Percentiles rank a stretch among this genome's conserved stretches.
Conservation (phyloP, 2,797 vertebrate genomes). For the Eleutherodactylus coqui region DNA sequence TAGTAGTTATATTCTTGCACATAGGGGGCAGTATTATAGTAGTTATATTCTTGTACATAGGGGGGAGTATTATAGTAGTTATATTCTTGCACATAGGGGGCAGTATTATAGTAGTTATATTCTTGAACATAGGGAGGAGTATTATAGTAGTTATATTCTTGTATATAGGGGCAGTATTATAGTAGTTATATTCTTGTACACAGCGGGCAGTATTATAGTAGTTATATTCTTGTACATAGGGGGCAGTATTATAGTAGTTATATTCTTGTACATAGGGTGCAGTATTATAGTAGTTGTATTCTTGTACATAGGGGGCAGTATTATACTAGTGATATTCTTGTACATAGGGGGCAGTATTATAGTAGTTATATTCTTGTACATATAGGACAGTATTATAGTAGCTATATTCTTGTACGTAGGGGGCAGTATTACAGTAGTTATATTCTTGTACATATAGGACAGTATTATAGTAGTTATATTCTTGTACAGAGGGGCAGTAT, state of each 20-base stretch:
- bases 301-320: too few relatives aligned
- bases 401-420: too few relatives aligned
- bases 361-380: too few relatives aligned
- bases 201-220: not conserved
- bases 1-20: slow-evolving; percentile 7
- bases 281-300: too few relatives aligned
- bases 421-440: too few relatives aligned
- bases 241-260: too few relatives aligned
- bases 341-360: too few relatives aligned
- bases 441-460: too few relatives aligned
- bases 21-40: not conserved
- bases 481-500: not conserved
- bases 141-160: slow-evolving; percentile 8
- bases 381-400: too few relatives aligned
- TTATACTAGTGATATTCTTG: too few relatives aligned
- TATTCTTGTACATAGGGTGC: too few relatives aligned
- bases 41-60: not conserved
- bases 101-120: slow-evolving; percentile 3
- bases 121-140: not conserved
- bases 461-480: slow-evolving; percentile 8
- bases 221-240: too few relatives aligned
- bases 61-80: not conserved
- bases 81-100: not conserved
- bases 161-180: not conserved
- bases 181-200: not conserved